Conservation (phyloP, 2,888 invertebrate genomes). For the Trachelus iudaicus region DNA sequence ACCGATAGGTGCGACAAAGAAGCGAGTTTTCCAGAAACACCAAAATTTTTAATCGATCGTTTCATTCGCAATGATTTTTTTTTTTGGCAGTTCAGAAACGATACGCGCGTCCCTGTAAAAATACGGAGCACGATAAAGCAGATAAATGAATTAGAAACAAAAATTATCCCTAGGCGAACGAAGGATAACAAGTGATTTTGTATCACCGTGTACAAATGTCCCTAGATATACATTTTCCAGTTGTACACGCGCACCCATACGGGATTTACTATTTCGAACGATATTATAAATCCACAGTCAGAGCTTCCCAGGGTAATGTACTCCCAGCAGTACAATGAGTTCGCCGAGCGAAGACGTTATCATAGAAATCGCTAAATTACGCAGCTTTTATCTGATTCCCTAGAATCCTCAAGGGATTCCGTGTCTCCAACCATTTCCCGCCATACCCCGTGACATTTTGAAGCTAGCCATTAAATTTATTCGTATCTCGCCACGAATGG, state of each 20-base stretch:
- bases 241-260: neutral
- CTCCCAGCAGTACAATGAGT: neutral
- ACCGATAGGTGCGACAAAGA: no score
- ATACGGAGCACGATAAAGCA: neutral
- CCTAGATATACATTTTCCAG: neutral
- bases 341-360: slow-evolving; percentile 32
- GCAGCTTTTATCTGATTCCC: slow-evolving; percentile 31
- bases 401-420: slow-evolving; percentile 2
- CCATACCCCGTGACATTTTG: neutral
- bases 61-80: no score
- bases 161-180: neutral
- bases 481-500: neutral
- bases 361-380: slow-evolving; percentile 51
- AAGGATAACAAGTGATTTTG: neutral
- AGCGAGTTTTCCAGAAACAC: no score
- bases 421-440: neutral
- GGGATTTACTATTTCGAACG: neutral
- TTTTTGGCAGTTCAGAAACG: no score
- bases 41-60: no score
- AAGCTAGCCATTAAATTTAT: neutral
- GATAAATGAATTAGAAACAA: neutral
- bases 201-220: neutral
- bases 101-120: no score
- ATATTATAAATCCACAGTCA: neutral
- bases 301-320: neutral